Conservation (phyloP, 2,113 vertebrate genomes). For the Naja naja region DNA sequence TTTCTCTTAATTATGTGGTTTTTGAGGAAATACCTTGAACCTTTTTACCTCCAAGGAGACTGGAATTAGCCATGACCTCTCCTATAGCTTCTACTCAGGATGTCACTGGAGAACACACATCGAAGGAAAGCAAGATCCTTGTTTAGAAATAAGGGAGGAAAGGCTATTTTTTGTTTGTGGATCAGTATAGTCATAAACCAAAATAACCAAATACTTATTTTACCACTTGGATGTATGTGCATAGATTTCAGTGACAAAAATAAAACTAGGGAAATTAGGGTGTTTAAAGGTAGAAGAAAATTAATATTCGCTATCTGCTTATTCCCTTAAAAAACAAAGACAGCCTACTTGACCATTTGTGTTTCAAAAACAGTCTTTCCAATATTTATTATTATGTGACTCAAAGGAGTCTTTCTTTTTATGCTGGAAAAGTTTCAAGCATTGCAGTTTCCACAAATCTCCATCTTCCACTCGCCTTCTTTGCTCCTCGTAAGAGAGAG, state of each 20-base stretch:
- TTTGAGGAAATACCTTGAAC: conserved; percentile 41
- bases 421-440: background rate
- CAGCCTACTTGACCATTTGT: background rate
- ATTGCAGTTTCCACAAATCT: background rate
- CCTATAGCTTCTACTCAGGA: conserved; percentile 5
- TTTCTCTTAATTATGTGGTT: conserved; percentile 44
- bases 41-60: conserved; percentile 43
- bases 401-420: background rate
- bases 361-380: background rate
- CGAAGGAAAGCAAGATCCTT: conserved; percentile 11
- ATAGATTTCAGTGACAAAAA: background rate
- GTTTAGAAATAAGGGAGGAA: conserved; percentile 4
- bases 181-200: background rate
- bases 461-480: background rate
- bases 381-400: background rate
- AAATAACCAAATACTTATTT: background rate
- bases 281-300: background rate
- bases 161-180: background rate
- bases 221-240: rapidly evolving
- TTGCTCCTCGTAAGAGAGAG: background rate
- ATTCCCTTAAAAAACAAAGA: background rate
- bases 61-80: conserved; percentile 16
- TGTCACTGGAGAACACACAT: conserved; percentile 1
- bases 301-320: background rate
- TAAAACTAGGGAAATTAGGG: background rate